A percentile compares a stretch with the other conserved stretches of the same genome.
Conservation (phyloP, 2,888 invertebrate genomes). For the Heliconius cydno region DNA sequence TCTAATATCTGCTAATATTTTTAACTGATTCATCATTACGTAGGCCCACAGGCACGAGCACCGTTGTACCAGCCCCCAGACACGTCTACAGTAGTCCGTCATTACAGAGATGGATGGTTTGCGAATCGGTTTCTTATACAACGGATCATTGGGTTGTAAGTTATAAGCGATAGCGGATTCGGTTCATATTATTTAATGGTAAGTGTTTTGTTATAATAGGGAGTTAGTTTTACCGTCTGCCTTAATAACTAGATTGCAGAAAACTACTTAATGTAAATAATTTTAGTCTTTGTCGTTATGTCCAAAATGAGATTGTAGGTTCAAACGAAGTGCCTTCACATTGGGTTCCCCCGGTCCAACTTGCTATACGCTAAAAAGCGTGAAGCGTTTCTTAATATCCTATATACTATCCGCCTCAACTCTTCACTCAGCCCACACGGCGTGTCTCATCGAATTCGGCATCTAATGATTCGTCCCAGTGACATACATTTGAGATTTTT, state of each 20-base stretch:
- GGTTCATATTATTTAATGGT: background rate
- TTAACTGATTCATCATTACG: background rate
- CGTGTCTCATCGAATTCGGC: constrained; percentile 46
- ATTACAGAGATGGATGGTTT: constrained; percentile 51
- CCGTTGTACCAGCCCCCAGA: constrained; percentile 48
- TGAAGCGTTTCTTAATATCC: background rate
- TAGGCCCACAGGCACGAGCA: constrained; percentile 19
- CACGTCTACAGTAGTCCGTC: constrained; percentile 48
- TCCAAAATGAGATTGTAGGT: no score
- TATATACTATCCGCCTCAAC: background rate
- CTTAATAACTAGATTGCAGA: no score
- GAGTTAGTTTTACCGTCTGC: no score
- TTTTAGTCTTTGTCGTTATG: no score
- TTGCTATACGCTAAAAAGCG: no score
- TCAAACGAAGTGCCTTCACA: no score
- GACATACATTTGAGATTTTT: constrained; percentile 44
- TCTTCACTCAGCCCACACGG: constrained; percentile 43
- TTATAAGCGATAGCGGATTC: background rate
- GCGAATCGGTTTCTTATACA: constrained; percentile 44
- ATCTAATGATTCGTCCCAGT: constrained; percentile 50
- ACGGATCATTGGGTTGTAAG: constrained; percentile 13
- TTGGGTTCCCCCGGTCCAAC: no score
- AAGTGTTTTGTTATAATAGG: background rate
- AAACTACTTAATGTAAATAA: no score
- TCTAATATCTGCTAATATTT: constrained; percentile 3